A percentile compares a stretch with the other conserved stretches of the same genome.
These are phyloP conservation scores for Peromyscus maniculatus DNA, from an alignment of 2,113 vertebrate genomes.

Conservation along the genomic window DNA sequence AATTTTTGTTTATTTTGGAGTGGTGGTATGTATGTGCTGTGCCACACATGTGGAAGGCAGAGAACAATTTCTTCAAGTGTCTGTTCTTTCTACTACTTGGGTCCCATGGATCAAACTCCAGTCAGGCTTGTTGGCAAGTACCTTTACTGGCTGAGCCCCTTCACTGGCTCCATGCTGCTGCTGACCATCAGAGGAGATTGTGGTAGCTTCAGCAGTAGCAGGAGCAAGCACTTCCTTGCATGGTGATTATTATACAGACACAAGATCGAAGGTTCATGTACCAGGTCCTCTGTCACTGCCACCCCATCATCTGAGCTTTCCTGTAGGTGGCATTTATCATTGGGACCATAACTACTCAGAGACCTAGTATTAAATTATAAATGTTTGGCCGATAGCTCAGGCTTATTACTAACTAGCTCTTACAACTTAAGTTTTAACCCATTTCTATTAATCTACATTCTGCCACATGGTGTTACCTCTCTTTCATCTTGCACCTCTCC, in stretches of 20 bases:
- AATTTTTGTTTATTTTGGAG: background rate
- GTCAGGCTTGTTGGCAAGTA: background rate
- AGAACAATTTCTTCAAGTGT: background rate
- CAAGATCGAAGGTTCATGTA: background rate
- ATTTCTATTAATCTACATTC: no score
- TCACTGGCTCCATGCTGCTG: rapidly evolving
- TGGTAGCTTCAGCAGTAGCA: background rate
- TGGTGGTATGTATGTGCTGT: background rate
- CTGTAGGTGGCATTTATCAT: background rate
- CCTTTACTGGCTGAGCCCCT: background rate
- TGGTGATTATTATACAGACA: background rate
- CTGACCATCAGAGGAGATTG: background rate
- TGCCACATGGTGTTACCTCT: no score
- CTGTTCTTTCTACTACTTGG: background rate
- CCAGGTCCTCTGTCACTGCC: background rate
- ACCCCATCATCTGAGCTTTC: background rate
- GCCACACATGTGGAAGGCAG: background rate
- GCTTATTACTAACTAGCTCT: no score
- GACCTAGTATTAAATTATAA: no score
- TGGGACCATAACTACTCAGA: no score
- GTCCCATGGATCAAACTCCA: background rate
- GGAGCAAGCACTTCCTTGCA: background rate
- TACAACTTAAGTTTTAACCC: no score
- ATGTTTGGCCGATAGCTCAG: no score
- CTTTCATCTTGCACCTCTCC: no score